phyloP scores from a whole-genome alignment of 1,140 invertebrate species.

The Batillaria attramentaria region DNA sequence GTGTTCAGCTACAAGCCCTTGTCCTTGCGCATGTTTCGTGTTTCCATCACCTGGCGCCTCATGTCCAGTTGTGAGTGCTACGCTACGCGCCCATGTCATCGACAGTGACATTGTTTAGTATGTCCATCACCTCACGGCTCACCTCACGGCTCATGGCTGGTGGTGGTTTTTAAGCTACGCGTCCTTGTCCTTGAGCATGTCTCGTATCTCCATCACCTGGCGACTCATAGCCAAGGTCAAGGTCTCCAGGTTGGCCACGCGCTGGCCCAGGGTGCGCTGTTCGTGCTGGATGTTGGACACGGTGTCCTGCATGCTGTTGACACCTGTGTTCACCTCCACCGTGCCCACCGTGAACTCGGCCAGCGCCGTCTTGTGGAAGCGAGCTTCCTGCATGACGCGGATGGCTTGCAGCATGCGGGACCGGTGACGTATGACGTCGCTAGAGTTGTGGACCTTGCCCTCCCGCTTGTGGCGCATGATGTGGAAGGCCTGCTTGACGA shows the following conservation, averaged over 20 bases:
- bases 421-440: constrained; percentile 48
- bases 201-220: constrained; percentile 47
- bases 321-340: constrained; percentile 56
- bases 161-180: background rate
- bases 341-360: constrained; percentile 54
- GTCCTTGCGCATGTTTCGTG: constrained; percentile 34
- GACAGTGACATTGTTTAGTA: too few relatives aligned
- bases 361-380: constrained; percentile 52
- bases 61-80: too few relatives aligned
- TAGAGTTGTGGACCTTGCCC: constrained; percentile 39
- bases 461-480: constrained; percentile 50
- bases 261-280: constrained; percentile 43
- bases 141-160: too few relatives aligned
- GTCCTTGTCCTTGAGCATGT: constrained; percentile 29
- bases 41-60: constrained; percentile 47
- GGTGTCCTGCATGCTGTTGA: constrained; percentile 51
- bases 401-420: constrained; percentile 56
- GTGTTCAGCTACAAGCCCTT: constrained; percentile 6
- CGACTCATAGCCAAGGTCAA: constrained; percentile 48
- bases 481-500: constrained; percentile 60
- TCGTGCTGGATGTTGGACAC: constrained; percentile 48
- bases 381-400: constrained; percentile 53
- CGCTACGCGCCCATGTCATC: too few relatives aligned
- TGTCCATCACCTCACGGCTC: too few relatives aligned
- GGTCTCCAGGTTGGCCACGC: constrained; percentile 53